These are phyloP conservation scores for Calosoma granatense DNA, from an alignment of 1,140 invertebrate genomes.

Conservation along the genomic window DNA sequence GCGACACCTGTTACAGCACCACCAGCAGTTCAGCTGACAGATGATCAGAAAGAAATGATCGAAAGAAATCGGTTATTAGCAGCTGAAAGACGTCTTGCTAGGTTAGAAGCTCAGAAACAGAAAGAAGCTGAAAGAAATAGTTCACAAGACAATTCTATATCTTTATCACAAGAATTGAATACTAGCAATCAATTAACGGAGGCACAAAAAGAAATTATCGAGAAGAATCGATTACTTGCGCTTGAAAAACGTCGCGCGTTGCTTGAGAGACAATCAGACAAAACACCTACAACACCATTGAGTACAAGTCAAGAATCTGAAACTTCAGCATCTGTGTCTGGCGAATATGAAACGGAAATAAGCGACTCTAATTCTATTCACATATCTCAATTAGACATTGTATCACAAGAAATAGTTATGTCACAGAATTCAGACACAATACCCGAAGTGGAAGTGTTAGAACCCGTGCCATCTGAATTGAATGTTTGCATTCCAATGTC, in stretches of 20 bases:
- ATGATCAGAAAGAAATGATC: constrained; percentile 28
- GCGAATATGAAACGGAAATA: no score
- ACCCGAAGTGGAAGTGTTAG: no score
- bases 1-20: background rate
- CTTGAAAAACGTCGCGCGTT: constrained; percentile 20
- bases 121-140: background rate
- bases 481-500: background rate
- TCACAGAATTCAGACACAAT: no score
- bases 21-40: constrained; percentile 18
- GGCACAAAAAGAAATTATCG: background rate
- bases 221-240: background rate
- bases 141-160: background rate
- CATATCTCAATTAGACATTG: no score
- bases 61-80: constrained; percentile 30
- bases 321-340: no score
- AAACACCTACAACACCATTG: no score
- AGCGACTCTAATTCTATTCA: no score
- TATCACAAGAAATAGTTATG: no score
- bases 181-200: background rate
- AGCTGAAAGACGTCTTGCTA: background rate
- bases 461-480: no score
- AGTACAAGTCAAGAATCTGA: no score
- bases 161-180: background rate
- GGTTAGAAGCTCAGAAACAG: background rate
- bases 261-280: no score